Evolutionary conservation across 1,140 invertebrate species (phyloP).

Genomic region (Piezodorus guildinii): DNA sequence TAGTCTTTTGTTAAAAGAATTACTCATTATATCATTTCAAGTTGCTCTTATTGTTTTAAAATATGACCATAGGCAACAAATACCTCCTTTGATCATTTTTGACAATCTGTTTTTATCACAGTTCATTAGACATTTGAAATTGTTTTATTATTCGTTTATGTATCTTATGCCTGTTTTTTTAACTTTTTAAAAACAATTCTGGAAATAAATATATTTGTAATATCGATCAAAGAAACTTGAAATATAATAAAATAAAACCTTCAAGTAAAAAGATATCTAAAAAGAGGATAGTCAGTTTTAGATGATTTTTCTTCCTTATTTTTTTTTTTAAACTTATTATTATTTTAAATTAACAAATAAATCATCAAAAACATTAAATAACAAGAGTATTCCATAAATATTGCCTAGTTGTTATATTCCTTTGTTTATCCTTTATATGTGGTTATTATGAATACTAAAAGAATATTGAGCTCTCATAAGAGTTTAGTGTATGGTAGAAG

Average conservation of each 20-base stretch:
- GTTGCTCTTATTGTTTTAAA: background rate
- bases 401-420: constrained; percentile 15
- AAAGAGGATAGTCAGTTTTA: background rate
- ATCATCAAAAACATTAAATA: constrained; percentile 2
- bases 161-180: constrained; percentile 8
- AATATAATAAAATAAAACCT: constrained; percentile 11
- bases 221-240: constrained; percentile 3
- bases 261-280: constrained; percentile 20
- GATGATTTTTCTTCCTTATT: constrained; percentile 7
- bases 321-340: background rate
- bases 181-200: background rate
- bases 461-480: constrained; percentile 13
- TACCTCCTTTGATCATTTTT: background rate
- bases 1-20: background rate
- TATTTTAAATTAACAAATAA: constrained; percentile 3
- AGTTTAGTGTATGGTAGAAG: constrained; percentile 15
- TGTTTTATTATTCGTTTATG: too few relatives aligned
- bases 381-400: constrained; percentile 8
- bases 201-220: too few relatives aligned
- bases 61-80: background rate
- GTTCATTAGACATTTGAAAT: constrained; percentile 15
- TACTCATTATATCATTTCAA: too few relatives aligned
- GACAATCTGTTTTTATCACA: constrained; percentile 12
- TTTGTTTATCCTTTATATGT: constrained; percentile 10
- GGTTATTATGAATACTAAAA: constrained; percentile 15